phyloP scores from a whole-genome alignment of 2,797 vertebrate genomes.

The Dicrostonyx torquatus region DNA sequence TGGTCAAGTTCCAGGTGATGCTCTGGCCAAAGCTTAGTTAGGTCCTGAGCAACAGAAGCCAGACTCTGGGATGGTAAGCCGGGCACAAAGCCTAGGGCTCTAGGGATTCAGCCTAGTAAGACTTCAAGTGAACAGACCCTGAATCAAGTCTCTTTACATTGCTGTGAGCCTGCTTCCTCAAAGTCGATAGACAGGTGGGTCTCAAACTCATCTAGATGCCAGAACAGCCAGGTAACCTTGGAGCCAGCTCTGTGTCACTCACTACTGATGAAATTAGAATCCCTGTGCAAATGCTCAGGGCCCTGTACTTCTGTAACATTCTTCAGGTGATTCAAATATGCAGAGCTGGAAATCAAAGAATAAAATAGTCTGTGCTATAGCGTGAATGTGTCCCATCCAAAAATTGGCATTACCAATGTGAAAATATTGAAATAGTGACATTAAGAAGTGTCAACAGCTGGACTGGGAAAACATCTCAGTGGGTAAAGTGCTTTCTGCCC shows the following conservation, averaged over 20 bases:
- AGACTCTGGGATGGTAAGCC: background rate
- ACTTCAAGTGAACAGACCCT: background rate
- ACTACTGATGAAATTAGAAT: background rate
- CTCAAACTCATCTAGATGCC: slow-evolving; percentile 18
- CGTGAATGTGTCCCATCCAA: background rate
- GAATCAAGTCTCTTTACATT: background rate
- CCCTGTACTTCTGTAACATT: background rate
- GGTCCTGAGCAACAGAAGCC: background rate
- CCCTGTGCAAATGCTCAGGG: background rate
- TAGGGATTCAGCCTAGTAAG: background rate
- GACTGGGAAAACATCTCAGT: background rate
- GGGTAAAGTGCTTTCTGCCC: background rate
- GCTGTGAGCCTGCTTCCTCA: slow-evolving; percentile 21
- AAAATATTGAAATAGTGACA: background rate
- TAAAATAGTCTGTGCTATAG: background rate
- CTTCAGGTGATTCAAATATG: slow-evolving; percentile 9
- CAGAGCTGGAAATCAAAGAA: background rate
- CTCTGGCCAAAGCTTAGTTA: background rate
- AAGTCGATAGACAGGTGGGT: background rate
- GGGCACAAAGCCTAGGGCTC: background rate
- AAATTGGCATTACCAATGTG: background rate
- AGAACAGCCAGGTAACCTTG: background rate
- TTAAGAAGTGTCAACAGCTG: background rate
- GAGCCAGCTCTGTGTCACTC: background rate
- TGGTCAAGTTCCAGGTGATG: background rate